Conservation (phyloP, 2,888 invertebrate genomes). For the Gonocerus acuteangulatus region DNA sequence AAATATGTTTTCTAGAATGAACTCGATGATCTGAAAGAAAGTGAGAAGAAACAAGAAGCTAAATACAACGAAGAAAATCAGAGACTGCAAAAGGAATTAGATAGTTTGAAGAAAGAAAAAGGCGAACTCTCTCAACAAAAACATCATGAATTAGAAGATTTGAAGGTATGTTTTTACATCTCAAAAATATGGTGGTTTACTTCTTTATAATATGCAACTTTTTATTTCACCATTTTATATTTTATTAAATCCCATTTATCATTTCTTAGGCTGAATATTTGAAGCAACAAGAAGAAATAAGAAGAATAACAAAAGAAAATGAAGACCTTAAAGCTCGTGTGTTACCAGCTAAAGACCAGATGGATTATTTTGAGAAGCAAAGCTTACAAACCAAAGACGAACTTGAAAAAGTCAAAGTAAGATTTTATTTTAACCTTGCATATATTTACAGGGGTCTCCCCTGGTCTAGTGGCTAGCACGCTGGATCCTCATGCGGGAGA, state of each 20-base stretch:
- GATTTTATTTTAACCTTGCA: conserved; percentile 32
- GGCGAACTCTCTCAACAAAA: conserved; percentile 13
- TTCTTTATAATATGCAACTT: neutral
- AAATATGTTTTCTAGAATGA: too few species aligned
- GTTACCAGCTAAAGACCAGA: conserved; percentile 14
- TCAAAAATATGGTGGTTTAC: neutral
- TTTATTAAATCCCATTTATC: neutral
- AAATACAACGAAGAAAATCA: conserved; percentile 41
- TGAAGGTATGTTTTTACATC: neutral
- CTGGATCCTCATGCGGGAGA: too few species aligned
- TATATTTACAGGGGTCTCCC: neutral
- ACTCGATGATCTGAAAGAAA: conserved; percentile 16
- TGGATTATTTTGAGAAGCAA: conserved; percentile 26
- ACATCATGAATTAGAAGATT: conserved; percentile 1
- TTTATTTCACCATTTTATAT: neutral
- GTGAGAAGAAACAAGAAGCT: conserved; percentile 30
- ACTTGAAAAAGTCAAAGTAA: conserved; percentile 38
- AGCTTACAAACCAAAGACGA: conserved; percentile 31
- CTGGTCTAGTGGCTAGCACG: too few species aligned
- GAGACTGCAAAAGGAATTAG: conserved; percentile 41
- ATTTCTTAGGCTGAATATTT: conserved; percentile 18
- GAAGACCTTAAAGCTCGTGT: conserved; percentile 23
- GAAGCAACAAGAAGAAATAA: conserved; percentile 33
- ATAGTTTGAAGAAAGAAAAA: conserved; percentile 7
- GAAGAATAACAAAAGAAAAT: conserved; percentile 27